A percentile compares a stretch with the other conserved stretches of the same genome.
phyloP scores from a whole-genome alignment of 2,797 vertebrate genomes.

The Atherinosoma microstoma region DNA sequence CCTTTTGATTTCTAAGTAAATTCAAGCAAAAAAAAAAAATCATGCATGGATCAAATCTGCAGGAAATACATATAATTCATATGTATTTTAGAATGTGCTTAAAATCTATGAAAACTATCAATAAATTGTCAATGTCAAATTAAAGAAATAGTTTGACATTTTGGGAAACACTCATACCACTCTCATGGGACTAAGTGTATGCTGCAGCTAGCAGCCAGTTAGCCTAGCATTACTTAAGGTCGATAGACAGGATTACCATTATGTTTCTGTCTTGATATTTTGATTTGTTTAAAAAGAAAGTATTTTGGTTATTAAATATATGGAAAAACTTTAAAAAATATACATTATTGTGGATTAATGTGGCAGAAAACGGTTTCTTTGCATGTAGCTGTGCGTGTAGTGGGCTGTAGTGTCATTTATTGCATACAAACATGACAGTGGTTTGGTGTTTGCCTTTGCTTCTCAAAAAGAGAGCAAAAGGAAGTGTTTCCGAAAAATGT shows the following conservation, averaged over 20 bases:
- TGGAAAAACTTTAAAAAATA: neutral
- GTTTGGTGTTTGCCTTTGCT: conserved; percentile 4
- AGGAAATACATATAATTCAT: conserved; percentile 11
- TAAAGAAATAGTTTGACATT: neutral
- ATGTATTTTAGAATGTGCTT: conserved; percentile 14
- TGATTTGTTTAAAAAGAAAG: neutral
- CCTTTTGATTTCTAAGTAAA: conserved; percentile 19
- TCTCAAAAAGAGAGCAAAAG: conserved; percentile 2
- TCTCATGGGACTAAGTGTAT: neutral
- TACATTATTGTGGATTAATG: neutral
- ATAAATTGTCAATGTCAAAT: neutral
- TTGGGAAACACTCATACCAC: conserved; percentile 8
- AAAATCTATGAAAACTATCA: conserved; percentile 17
- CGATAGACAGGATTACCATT: neutral
- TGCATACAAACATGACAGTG: neutral
- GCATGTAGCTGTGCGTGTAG: neutral
- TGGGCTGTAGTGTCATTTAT: conserved; percentile 8
- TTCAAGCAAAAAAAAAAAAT: conserved; percentile 14
- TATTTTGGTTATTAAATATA: neutral
- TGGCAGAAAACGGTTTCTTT: neutral
- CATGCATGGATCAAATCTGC: conserved; percentile 16
- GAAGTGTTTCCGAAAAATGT: conserved; percentile 18
- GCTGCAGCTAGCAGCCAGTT: conserved; percentile 1
- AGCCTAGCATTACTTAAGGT: neutral
- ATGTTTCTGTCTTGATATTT: neutral